phyloP scores from a whole-genome alignment of 2,888 invertebrate species.

The Dicyrtoma fusca region DNA sequence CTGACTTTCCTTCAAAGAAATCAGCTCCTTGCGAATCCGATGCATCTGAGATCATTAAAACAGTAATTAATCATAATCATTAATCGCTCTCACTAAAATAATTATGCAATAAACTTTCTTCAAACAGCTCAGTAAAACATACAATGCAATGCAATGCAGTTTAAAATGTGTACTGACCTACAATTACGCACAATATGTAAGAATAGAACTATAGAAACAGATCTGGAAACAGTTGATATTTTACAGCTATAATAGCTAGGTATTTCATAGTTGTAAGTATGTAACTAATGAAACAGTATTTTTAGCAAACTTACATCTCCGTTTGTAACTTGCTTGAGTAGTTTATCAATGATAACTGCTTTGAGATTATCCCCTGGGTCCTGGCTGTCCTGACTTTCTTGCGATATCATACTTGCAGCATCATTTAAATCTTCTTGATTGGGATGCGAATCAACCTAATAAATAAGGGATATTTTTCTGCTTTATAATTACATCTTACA shows the following conservation, averaged over 20 bases:
- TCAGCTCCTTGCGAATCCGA: background rate
- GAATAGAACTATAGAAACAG: background rate
- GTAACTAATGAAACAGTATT: too few species aligned
- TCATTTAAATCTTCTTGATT: constrained; percentile 2
- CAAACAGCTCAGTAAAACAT: too few species aligned
- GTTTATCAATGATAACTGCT: background rate
- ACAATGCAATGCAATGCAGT: too few species aligned
- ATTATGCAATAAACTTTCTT: background rate
- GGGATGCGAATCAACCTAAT: too few species aligned
- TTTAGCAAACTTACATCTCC: constrained; percentile 21
- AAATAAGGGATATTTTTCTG: too few species aligned
- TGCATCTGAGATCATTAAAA: constrained; percentile 12
- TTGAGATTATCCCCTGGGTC: background rate
- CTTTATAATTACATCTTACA: too few species aligned
- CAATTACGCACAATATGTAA: too few species aligned
- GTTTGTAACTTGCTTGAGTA: constrained; percentile 1
- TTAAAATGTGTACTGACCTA: too few species aligned
- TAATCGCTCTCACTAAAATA: background rate
- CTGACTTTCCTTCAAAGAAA: background rate
- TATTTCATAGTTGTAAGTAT: too few species aligned
- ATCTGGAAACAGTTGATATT: background rate
- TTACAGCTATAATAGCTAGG: background rate
- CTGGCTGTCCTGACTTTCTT: constrained; percentile 15
- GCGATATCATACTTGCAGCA: background rate
- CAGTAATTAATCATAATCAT: background rate